Base-by-base conservation (phyloP, 2,113 vertebrate species). In the Chinchilla lanigera region DNA sequence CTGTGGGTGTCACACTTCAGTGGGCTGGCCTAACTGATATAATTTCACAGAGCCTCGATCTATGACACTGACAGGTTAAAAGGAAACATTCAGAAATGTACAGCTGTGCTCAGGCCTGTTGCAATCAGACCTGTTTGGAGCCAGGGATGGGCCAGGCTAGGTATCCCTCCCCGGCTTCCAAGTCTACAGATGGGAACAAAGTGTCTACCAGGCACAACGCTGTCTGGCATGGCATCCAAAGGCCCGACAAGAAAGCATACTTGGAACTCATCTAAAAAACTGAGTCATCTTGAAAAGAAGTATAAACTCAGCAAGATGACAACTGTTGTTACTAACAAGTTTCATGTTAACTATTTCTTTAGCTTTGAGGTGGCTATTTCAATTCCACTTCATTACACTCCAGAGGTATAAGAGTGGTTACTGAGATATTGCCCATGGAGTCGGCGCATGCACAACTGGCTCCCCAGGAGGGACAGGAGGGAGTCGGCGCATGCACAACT, bases 331-430 rank as follows among this genome's bases (percentile, higher is more conserved):
- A 78, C 63, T 24, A 77, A 65, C 3, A 26, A 56, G 89, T 90
- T 69, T 91, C 78, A 87, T 86, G 26, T 54, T 92, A 61, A 60
- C 7, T 30, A 11, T 71, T 8, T 94, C 63, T 69, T 38, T 91
- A 78, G 41, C 5, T 67, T 84, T 14, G 56, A 44, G 26, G 63
- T 67, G 73, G 28, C 61, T 90, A 67, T 73, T 89, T 96, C 24
- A 54, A 38, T 71, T 82, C 50, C 22, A 95, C 71, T 84, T 86
- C 10, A 92, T 75, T 81, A 58, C 56, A 87, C 88, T 87, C 85
- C 86, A 83, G 30, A 89, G 54, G 67, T 13, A 16, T 60, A 90
- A 63, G 26, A 56, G 35, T 52, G 41, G n/a, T 82, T 96, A 58
- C 38, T 88, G 91, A 82, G 22, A 63, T 44, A 82, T 38, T 61